Conservation (phyloP, 2,888 invertebrate genomes). For the Drosophila kanekoi region DNA sequence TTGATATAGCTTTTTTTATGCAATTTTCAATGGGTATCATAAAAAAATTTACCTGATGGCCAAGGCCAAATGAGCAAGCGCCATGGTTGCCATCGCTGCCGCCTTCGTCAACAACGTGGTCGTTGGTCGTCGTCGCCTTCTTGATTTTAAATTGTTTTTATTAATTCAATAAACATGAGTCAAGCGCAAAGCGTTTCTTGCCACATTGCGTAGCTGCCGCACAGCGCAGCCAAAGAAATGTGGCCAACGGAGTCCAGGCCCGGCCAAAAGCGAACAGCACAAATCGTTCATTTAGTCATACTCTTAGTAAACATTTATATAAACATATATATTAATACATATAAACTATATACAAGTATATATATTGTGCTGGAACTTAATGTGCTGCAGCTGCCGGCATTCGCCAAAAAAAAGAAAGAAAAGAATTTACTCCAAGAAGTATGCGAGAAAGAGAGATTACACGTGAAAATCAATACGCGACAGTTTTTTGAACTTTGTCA, state of each 20-base stretch:
- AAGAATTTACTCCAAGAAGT: background rate
- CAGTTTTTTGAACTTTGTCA: slow-evolving; percentile 66
- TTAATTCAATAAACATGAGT: slow-evolving; percentile 58
- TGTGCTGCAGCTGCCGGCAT: slow-evolving; percentile 6
- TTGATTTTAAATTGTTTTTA: slow-evolving; percentile 49
- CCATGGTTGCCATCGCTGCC: slow-evolving; percentile 19
- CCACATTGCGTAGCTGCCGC: slow-evolving; percentile 5
- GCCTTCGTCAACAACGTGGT: background rate
- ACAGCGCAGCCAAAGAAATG: slow-evolving; percentile 15
- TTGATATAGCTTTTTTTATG: background rate
- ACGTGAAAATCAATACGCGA: slow-evolving; percentile 57
- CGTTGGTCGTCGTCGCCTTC: slow-evolving; percentile 14
- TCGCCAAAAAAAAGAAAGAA: background rate
- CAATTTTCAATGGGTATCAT: background rate
- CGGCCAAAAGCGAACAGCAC: slow-evolving; percentile 12
- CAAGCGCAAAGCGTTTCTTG: slow-evolving; percentile 30
- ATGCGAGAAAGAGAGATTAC: background rate
- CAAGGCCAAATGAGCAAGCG: slow-evolving; percentile 16
- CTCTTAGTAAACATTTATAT: background rate
- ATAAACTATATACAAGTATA: no score
- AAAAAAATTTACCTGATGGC: slow-evolving; percentile 23
- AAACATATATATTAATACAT: no score
- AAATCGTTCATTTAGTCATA: slow-evolving; percentile 25
- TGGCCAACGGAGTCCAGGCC: slow-evolving; percentile 27
- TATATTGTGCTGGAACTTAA: slow-evolving; percentile 4